Evolutionary conservation across 2,888 invertebrate species (phyloP).

Genomic region (Limulus polyphemus): DNA sequence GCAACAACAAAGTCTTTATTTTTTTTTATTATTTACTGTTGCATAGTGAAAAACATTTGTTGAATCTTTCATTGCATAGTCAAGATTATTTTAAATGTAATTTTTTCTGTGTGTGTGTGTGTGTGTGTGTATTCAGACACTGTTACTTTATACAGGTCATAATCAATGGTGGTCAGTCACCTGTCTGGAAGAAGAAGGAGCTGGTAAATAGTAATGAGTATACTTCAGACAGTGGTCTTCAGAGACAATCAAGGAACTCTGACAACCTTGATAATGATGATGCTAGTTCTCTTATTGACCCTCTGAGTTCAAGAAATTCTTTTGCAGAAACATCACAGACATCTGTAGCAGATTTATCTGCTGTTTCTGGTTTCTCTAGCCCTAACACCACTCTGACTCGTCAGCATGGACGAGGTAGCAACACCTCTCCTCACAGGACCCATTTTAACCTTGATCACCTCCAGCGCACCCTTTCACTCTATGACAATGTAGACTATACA

Average conservation of each 20-base stretch:
- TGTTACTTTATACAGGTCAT: slow-evolving; percentile 3
- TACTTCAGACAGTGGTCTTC: too few species aligned
- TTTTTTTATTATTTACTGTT: too few species aligned
- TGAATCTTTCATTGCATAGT: not conserved
- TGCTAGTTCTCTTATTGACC: slow-evolving; percentile 26
- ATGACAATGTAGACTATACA: slow-evolving; percentile 25
- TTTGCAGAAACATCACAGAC: slow-evolving; percentile 71
- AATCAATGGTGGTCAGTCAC: slow-evolving; percentile 11
- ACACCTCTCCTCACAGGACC: not conserved
- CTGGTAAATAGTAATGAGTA: too few species aligned
- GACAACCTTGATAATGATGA: slow-evolving; percentile 39
- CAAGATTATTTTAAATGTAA: not conserved
- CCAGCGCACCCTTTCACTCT: slow-evolving; percentile 24
- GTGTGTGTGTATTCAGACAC: not conserved
- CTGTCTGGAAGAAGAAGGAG: slow-evolving; percentile 2
- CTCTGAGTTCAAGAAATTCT: slow-evolving; percentile 58
- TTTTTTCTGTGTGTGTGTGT: not conserved
- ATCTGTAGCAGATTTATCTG: slow-evolving; percentile 66
- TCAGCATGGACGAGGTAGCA: slow-evolving; percentile 18
- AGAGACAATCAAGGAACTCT: too few species aligned
- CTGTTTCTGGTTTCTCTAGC: slow-evolving; percentile 42
- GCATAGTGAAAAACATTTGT: not conserved
- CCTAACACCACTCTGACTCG: slow-evolving; percentile 32
- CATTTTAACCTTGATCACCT: slow-evolving; percentile 6
- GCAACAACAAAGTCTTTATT: not conserved